A percentile compares a stretch with the other conserved stretches of the same genome.
These are phyloP conservation scores for Prolemur simus DNA, from an alignment of 2,113 vertebrate species.

Conservation along the genomic window DNA sequence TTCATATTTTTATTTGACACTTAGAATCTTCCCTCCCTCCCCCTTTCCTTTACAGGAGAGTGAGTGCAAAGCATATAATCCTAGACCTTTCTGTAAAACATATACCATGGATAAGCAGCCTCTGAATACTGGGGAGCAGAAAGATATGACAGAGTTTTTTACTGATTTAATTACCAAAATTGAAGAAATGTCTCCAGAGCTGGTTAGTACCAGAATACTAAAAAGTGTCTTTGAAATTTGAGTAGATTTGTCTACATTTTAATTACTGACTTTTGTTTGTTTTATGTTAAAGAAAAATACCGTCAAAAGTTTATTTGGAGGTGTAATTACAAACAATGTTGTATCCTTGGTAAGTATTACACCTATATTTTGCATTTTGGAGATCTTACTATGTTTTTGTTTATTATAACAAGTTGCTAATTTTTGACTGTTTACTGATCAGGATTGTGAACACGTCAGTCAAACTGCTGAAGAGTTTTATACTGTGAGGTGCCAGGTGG, in stretches of 20 bases:
- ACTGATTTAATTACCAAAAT: slow-evolving; percentile 99
- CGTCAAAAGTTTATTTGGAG: slow-evolving; percentile 98
- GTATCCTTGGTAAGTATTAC: slow-evolving; percentile 94
- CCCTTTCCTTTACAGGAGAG: slow-evolving; percentile 88
- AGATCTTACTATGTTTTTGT: neutral
- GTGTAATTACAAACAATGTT: slow-evolving; percentile 99
- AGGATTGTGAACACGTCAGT: slow-evolving; percentile 99
- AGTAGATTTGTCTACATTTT: slow-evolving; percentile 31
- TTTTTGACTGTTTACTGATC: slow-evolving; percentile 37
- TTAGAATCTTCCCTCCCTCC: neutral
- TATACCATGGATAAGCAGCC: slow-evolving; percentile 99
- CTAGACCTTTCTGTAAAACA: slow-evolving; percentile 98
- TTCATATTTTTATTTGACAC: neutral
- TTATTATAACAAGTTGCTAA: slow-evolving; percentile 11
- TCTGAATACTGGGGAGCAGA: slow-evolving; percentile 98
- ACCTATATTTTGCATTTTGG: slow-evolving; percentile 16
- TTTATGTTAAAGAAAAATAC: slow-evolving; percentile 94
- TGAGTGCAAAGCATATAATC: slow-evolving; percentile 98
- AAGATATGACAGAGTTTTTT: slow-evolving; percentile 99
- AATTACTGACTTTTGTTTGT: slow-evolving; percentile 74
- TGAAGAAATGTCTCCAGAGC: slow-evolving; percentile 98
- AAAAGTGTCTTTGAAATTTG: slow-evolving; percentile 41
- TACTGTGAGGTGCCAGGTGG: slow-evolving; percentile 98
- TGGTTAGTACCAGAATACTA: slow-evolving; percentile 86
- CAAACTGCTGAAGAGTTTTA: slow-evolving; percentile 99